Percentiles rank a stretch among this genome's conserved stretches.
Conservation (phyloP, 2,888 invertebrate genomes). For the Chirona hameri region DNA sequence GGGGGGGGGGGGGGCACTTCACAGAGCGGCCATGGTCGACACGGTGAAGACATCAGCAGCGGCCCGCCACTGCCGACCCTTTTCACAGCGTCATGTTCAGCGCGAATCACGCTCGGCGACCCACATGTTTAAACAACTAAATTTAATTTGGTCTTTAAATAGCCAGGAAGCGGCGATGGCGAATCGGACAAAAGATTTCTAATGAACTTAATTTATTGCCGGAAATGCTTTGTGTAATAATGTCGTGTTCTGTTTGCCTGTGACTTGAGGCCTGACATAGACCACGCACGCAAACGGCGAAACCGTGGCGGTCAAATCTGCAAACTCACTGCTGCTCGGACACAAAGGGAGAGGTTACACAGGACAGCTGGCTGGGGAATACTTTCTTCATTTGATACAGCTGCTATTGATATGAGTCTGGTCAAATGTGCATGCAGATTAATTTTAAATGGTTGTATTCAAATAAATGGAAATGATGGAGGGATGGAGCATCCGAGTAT, state of each 20-base stretch:
- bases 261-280: neutral
- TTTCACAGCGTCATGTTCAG: neutral
- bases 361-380: no score
- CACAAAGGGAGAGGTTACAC: neutral
- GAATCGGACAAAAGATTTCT: neutral
- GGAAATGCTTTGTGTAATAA: conserved; percentile 23
- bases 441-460: no score
- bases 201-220: conserved; percentile 26
- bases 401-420: no score
- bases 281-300: neutral
- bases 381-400: no score
- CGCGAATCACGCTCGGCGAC: neutral
- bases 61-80: neutral
- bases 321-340: neutral
- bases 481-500: no score
- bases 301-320: neutral
- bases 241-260: neutral
- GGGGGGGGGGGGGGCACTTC: neutral
- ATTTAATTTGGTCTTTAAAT: conserved; percentile 4
- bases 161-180: neutral
- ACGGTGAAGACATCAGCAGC: neutral
- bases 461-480: no score
- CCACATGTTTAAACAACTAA: conserved; percentile 3
- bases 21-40: neutral
- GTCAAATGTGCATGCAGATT: no score